phyloP scores from a whole-genome alignment of 92 coral and sea anemone species.

The Diadumene lineata region DNA sequence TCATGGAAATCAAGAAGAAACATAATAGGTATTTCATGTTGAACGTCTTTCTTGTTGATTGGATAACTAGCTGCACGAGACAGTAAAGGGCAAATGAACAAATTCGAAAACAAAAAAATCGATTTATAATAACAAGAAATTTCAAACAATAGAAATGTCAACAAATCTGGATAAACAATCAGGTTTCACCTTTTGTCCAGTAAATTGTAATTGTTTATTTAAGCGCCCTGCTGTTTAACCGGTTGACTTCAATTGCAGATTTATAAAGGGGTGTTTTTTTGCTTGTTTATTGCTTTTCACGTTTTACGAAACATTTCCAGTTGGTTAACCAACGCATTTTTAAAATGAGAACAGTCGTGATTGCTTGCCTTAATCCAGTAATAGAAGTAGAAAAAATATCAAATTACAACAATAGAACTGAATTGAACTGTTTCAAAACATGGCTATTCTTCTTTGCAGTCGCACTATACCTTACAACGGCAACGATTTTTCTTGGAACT shows the following conservation, averaged over 20 bases:
- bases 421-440: no score
- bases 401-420: no score
- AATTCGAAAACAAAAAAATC: not conserved
- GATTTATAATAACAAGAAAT: not conserved
- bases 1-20: conserved; percentile 2
- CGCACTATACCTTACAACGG: no score
- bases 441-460: no score
- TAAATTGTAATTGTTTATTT: not conserved
- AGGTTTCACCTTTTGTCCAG: not conserved
- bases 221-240: not conserved
- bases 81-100: not conserved
- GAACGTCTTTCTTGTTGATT: not conserved
- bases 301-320: no score
- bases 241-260: not conserved
- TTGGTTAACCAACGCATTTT: no score
- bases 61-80: not conserved
- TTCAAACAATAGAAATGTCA: not conserved
- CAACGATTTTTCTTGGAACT: no score
- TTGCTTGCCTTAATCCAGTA: no score
- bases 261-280: no score
- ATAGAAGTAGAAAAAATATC: no score
- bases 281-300: no score
- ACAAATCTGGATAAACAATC: not conserved
- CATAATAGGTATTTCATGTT: not conserved
- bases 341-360: no score